Percentiles rank a stretch among this genome's conserved stretches.
These are phyloP conservation scores for Micromys minutus DNA, from an alignment of 2,113 vertebrate species.

Conservation along the genomic window DNA sequence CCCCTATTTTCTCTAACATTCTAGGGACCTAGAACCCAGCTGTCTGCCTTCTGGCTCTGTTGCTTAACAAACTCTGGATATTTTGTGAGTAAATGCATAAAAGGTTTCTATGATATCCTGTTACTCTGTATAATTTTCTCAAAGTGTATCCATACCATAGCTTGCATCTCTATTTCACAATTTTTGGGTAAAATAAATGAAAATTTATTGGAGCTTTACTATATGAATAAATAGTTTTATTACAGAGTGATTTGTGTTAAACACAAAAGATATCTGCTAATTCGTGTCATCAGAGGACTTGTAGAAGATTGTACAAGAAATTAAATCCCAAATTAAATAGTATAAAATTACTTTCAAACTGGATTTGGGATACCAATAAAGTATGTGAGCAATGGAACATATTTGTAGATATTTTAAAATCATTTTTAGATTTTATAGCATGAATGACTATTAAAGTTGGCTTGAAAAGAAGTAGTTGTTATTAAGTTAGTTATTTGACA, in stretches of 20 bases:
- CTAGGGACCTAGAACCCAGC: not conserved
- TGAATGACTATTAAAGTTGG: not conserved
- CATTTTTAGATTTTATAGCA: not conserved
- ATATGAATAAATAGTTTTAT: not conserved
- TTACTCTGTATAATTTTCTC: not conserved
- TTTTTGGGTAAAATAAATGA: not conserved
- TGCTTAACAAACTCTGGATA: not conserved
- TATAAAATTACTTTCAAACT: not conserved
- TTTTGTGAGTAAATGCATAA: not conserved
- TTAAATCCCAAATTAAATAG: not conserved
- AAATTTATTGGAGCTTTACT: not conserved
- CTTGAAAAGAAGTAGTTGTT: not conserved
- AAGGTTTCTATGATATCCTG: not conserved
- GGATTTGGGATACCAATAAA: not conserved
- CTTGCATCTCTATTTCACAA: not conserved
- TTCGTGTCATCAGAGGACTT: not conserved
- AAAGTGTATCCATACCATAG: not conserved
- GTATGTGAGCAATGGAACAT: not conserved
- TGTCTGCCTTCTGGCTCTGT: not conserved
- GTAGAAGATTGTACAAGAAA: not conserved
- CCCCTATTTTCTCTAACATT: too few relatives aligned
- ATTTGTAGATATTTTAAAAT: not conserved
- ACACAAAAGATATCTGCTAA: not conserved
- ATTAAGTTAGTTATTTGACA: not conserved
- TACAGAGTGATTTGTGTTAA: not conserved